phyloP scores from a whole-genome alignment of 1,140 invertebrate species.

The Drosophila parvula region DNA sequence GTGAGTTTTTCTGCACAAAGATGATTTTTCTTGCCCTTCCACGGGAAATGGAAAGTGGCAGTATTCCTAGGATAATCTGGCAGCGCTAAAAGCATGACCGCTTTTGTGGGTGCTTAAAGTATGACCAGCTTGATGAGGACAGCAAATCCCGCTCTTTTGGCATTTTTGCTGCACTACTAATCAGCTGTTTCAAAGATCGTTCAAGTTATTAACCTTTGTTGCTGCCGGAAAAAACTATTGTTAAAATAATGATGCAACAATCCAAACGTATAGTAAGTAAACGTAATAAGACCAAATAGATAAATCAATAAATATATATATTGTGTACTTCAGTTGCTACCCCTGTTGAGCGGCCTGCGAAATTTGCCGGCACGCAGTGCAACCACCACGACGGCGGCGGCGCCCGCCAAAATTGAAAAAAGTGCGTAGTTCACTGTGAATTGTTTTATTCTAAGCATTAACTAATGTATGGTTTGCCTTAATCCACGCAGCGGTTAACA shows the following conservation, averaged over 20 bases:
- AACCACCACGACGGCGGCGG: constrained; percentile 47
- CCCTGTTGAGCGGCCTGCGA: constrained; percentile 47
- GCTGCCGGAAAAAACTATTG: constrained; percentile 12
- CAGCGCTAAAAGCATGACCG: background rate
- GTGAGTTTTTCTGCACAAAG: too few relatives aligned
- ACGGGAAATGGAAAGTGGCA: too few relatives aligned
- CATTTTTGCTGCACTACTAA: background rate
- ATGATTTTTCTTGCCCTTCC: too few relatives aligned
- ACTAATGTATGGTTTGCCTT: background rate
- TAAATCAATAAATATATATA: background rate
- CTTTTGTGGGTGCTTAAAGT: too few relatives aligned
- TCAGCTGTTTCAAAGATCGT: background rate
- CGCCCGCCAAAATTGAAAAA: constrained; percentile 82
- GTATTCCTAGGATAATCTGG: background rate
- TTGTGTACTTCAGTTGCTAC: constrained; percentile 33
- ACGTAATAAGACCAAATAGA: too few relatives aligned
- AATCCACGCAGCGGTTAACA: constrained; percentile 91
- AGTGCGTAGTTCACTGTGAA: constrained; percentile 45
- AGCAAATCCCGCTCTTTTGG: too few relatives aligned
- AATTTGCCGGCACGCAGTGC: constrained; percentile 58
- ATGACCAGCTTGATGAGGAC: too few relatives aligned
- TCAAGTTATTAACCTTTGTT: background rate
- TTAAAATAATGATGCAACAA: constrained; percentile 70
- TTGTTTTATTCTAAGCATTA: background rate
- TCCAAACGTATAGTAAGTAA: constrained; percentile 56